Evolutionary conservation across 2,113 vertebrate species (phyloP).

Genomic region (Petroica traversi): DNA sequence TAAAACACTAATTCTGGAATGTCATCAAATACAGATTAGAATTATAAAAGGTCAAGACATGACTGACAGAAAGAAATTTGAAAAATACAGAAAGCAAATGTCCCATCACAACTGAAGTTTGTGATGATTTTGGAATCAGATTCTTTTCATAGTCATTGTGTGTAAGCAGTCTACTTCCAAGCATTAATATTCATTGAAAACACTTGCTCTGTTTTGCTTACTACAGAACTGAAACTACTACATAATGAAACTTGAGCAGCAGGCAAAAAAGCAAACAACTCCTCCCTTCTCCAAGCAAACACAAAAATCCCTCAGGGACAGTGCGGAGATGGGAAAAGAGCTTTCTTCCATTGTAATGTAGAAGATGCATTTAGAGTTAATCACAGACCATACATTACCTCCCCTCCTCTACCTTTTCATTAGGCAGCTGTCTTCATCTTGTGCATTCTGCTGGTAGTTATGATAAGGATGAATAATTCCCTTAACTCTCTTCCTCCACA

Average conservation of each 20-base stretch:
- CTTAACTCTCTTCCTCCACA: slow-evolving; percentile 11
- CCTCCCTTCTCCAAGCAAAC: neutral
- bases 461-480: slow-evolving; percentile 53
- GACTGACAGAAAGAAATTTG: neutral
- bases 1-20: neutral
- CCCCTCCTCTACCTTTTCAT: slow-evolving; percentile 54
- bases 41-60: neutral
- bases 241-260: slow-evolving; percentile 28
- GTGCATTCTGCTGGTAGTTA: slow-evolving; percentile 8
- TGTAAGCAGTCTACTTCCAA: neutral
- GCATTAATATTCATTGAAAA: slow-evolving; percentile 15
- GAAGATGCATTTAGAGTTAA: slow-evolving; percentile 27
- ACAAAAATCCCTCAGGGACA: slow-evolving; percentile 7
- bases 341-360: slow-evolving; percentile 31
- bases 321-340: neutral
- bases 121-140: neutral
- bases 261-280: slow-evolving; percentile 32
- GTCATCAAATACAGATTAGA: neutral
- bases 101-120: neutral
- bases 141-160: neutral
- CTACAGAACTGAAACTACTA: slow-evolving; percentile 13
- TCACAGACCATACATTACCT: slow-evolving; percentile 41
- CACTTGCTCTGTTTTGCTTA: slow-evolving; percentile 6
- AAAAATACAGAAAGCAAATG: neutral
- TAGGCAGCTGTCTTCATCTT: slow-evolving; percentile 36